Conservation (phyloP, 2,888 invertebrate species). For the Epinotia brunnichana region DNA sequence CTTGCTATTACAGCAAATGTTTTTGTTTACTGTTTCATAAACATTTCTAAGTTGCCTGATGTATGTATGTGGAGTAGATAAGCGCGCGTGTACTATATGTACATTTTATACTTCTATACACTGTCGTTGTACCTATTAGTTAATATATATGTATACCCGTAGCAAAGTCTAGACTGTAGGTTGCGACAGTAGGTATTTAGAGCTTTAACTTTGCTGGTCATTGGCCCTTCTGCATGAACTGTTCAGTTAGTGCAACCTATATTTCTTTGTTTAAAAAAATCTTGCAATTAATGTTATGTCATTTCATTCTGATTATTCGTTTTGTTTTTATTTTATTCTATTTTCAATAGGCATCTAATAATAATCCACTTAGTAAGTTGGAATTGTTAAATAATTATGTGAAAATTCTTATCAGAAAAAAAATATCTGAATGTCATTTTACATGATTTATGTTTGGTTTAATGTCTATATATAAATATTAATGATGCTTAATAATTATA, state of each 20-base stretch:
- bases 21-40: constrained; percentile 65
- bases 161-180: constrained; percentile 41
- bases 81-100: constrained; percentile 37
- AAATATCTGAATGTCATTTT: neutral
- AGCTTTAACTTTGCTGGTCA: constrained; percentile 43
- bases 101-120: constrained; percentile 28
- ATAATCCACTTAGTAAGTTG: constrained; percentile 2
- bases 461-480: neutral
- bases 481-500: neutral
- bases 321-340: constrained; percentile 10
- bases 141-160: constrained; percentile 31
- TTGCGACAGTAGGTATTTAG: constrained; percentile 41
- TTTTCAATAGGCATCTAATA: constrained; percentile 11
- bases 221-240: constrained; percentile 38
- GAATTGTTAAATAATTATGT: neutral
- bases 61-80: constrained; percentile 43
- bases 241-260: constrained; percentile 3
- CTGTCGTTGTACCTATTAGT: constrained; percentile 34
- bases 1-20: constrained; percentile 59
- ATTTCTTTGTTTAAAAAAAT: neutral
- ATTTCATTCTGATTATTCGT: neutral
- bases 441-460: neutral
- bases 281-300: neutral
- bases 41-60: constrained; percentile 51
- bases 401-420: constrained; percentile 10